Base-by-base conservation (phyloP, 2,797 vertebrate species). In the Moxostoma hubbsi region DNA sequence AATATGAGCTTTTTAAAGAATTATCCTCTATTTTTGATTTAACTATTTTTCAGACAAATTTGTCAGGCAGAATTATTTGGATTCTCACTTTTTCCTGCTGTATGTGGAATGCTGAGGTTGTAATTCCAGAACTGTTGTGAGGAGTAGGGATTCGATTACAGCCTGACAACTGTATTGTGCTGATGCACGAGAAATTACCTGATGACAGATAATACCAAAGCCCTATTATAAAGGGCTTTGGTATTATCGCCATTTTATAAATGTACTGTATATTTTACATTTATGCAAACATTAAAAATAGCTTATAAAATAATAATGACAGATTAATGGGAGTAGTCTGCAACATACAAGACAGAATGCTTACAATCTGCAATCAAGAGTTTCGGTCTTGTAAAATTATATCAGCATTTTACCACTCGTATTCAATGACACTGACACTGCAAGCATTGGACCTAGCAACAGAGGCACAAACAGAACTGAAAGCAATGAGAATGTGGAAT, bases 101-200 rank as follows among this genome's bases (percentile, higher is more conserved):
- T 68, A 86, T 85, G 75, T 87, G 79, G 77, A 77, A 88, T 87
- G 24, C 7, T 36, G 63, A 73, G 63, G 11, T 59, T 88, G 81
- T 85, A 87, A 84, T 87, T 85, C 12, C 55, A 80, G 15, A 57
- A 55, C 13, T 51, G 79, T 83, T 84, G 85, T 86, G 85, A 87
- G 79, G 84, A 86, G 83, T 66, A 47, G 9, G 80, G 81, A 86
- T 92, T 89, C 82, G 84, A 86, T 92, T 92, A 92, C 90, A 88
- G 79, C 77, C 82, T 81, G 78, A 85, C 86, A 88, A 88, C 82
- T 81, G 64, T 71, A 89, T 85, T 84, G 70, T 90, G 90, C 90
- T 92, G 87, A 92, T 91, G 90, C 89, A 89, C 80, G 72, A 88
- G 83, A 80, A 80, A 57, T 54, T 65, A 58, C 80, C 62, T 49